Evolutionary conservation across 1,140 invertebrate genomes (phyloP).

Genomic region (Sitophilus oryzae): DNA sequence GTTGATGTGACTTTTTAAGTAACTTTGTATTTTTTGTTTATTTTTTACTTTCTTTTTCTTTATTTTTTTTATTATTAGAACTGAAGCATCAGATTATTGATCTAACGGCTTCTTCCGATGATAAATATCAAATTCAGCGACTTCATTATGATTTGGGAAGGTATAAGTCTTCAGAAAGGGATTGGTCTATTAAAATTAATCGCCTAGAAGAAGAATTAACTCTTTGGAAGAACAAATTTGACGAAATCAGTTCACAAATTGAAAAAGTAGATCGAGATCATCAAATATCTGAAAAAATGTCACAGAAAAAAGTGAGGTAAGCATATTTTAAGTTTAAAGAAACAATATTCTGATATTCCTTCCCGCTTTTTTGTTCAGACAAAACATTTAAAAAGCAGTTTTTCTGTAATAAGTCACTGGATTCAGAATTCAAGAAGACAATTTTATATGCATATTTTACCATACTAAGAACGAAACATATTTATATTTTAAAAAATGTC

Average conservation of each 20-base stretch:
- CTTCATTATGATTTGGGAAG: constrained; percentile 37
- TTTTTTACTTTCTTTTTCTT: background rate
- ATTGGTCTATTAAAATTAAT: constrained; percentile 28
- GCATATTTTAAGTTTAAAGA: too few species aligned
- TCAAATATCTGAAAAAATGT: background rate
- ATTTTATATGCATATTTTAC: too few species aligned
- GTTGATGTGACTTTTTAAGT: too few species aligned
- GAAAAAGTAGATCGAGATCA: background rate
- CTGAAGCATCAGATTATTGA: constrained; percentile 61
- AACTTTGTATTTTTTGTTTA: too few species aligned
- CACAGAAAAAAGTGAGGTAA: constrained; percentile 28
- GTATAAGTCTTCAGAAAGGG: constrained; percentile 27
- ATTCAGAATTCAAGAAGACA: too few species aligned
- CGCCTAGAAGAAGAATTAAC: constrained; percentile 11
- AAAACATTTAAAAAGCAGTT: too few species aligned
- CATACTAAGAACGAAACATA: too few species aligned
- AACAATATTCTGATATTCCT: too few species aligned
- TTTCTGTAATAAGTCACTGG: too few species aligned
- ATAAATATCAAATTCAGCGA: constrained; percentile 57
- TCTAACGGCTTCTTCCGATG: constrained; percentile 55
- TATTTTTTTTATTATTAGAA: constrained; percentile 40
- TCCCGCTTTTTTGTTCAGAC: too few species aligned
- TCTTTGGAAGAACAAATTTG: constrained; percentile 1
- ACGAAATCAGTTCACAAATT: constrained; percentile 1
- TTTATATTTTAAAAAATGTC: too few species aligned